Percentiles rank a stretch among this genome's conserved stretches.
These are phyloP conservation scores for Chlamydotis undulata DNA, from an alignment of 2,113 vertebrate genomes.

Conservation along the genomic window DNA sequence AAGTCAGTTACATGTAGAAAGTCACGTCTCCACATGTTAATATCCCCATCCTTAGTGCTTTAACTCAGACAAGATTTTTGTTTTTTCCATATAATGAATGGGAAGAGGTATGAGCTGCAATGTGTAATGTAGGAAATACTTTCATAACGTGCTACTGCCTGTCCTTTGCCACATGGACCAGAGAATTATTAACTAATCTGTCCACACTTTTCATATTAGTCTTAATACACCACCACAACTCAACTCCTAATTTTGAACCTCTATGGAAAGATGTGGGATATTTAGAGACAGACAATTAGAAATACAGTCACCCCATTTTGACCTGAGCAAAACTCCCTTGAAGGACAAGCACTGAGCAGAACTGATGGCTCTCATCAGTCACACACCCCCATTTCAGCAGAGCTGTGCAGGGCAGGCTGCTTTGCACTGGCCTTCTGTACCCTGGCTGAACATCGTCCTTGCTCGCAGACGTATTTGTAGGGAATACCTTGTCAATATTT, in stretches of 20 bases:
- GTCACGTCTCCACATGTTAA: not conserved
- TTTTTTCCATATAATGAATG: not conserved
- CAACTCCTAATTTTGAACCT: not conserved
- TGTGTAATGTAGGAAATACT: not conserved
- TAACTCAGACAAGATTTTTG: not conserved
- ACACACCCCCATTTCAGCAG: fast-evolving
- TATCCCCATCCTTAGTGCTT: not conserved
- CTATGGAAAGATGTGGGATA: not conserved
- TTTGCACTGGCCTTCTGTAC: not conserved
- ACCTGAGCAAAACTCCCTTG: not conserved
- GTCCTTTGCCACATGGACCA: not conserved
- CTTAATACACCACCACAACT: not conserved
- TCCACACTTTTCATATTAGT: not conserved
- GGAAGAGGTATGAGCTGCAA: not conserved
- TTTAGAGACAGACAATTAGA: not conserved
- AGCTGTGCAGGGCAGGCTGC: not conserved
- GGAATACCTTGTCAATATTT: not conserved
- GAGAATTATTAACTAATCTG: not conserved
- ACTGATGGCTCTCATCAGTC: not conserved
- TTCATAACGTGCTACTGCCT: not conserved
- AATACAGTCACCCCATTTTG: not conserved
- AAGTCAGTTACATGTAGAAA: not conserved
- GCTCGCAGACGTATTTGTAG: fast-evolving
- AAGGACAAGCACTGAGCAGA: not conserved
- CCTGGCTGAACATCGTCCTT: not conserved